These are phyloP conservation scores for Phalera bucephala DNA, from an alignment of 2,888 invertebrate genomes.

Conservation along the genomic window DNA sequence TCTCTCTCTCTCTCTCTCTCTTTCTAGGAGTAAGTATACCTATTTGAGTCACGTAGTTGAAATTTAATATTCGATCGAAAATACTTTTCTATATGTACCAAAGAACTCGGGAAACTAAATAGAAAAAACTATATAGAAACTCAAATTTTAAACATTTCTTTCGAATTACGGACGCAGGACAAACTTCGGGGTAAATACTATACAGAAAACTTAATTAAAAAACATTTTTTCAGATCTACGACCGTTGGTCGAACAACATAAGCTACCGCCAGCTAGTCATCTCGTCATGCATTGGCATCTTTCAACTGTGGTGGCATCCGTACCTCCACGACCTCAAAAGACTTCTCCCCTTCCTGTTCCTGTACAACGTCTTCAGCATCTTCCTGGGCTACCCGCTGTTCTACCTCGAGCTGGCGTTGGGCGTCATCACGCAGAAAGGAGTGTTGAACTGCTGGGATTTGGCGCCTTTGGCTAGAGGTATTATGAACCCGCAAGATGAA, in stretches of 20 bases:
- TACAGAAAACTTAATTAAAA: too few species aligned
- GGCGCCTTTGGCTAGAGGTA: slow-evolving; percentile 69
- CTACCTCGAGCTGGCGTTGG: slow-evolving; percentile 68
- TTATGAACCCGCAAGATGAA: background rate
- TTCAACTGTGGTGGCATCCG: slow-evolving; percentile 74
- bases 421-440: slow-evolving; percentile 67
- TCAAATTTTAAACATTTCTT: too few species aligned
- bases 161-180: too few species aligned
- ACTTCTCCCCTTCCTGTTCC: slow-evolving; percentile 64
- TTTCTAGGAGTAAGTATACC: too few species aligned
- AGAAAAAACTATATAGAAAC: too few species aligned
- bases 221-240: slow-evolving; percentile 50
- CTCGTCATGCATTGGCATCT: slow-evolving; percentile 65
- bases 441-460: slow-evolving; percentile 72
- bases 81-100: too few species aligned
- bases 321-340: slow-evolving; percentile 58
- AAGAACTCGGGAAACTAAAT: too few species aligned
- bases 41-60: too few species aligned
- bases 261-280: slow-evolving; percentile 66
- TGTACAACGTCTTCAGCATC: slow-evolving; percentile 68
- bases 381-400: slow-evolving; percentile 67
- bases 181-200: too few species aligned
- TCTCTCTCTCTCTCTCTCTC: too few species aligned
- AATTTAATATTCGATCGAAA: too few species aligned
- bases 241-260: slow-evolving; percentile 74